phyloP scores from a whole-genome alignment of 2,113 vertebrate genomes.

The Scomber japonicus region DNA sequence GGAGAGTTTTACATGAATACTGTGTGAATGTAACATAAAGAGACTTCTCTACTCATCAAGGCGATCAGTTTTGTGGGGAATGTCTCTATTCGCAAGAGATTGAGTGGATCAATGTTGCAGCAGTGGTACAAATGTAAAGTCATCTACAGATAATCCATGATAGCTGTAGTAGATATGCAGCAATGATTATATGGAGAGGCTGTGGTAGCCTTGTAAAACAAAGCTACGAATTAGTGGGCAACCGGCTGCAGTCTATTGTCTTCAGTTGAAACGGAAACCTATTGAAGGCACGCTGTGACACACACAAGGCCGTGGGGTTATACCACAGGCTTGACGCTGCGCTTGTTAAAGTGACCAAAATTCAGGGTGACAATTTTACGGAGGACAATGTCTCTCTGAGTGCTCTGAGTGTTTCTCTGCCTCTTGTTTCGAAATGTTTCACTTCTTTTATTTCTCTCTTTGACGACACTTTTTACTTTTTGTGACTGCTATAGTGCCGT shows the following conservation, averaged over 20 bases:
- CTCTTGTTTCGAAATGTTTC: too few relatives aligned
- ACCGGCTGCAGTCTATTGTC: slow-evolving; percentile 68
- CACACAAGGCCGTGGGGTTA: slow-evolving; percentile 44
- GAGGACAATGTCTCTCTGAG: slow-evolving; percentile 47
- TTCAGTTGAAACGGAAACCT: slow-evolving; percentile 55
- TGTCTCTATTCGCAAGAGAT: background rate
- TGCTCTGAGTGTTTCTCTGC: too few relatives aligned
- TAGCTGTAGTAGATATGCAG: slow-evolving; percentile 7
- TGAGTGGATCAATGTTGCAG: slow-evolving; percentile 11
- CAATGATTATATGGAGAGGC: slow-evolving; percentile 21
- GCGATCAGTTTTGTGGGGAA: background rate
- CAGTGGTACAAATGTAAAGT: slow-evolving; percentile 10
- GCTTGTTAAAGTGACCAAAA: slow-evolving; percentile 79
- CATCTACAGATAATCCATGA: slow-evolving; percentile 14
- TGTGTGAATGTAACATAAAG: background rate
- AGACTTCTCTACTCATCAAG: background rate
- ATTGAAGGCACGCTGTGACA: slow-evolving; percentile 50
- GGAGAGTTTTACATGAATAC: slow-evolving; percentile 7
- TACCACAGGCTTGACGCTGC: slow-evolving; percentile 65
- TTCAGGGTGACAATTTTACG: slow-evolving; percentile 64
- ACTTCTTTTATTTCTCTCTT: background rate
- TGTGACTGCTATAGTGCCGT: background rate
- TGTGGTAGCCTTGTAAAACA: slow-evolving; percentile 64
- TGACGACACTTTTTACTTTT: background rate
- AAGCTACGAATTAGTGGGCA: slow-evolving; percentile 67